phyloP scores from a whole-genome alignment of 1,140 invertebrate genomes.

The Aphelenchoides avenae region DNA sequence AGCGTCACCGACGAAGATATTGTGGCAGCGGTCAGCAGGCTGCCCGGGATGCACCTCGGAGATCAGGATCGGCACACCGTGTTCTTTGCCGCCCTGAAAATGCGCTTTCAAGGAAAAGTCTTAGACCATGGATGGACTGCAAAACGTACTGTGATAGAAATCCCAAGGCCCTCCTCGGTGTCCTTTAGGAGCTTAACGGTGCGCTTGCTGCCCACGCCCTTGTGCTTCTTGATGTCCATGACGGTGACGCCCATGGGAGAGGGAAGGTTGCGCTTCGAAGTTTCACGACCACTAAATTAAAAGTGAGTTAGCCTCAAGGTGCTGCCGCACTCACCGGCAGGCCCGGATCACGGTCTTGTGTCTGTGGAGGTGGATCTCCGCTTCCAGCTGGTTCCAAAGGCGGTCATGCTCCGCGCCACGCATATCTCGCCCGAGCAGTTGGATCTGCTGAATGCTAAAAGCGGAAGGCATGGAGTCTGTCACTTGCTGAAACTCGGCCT shows the following conservation, averaged over 20 bases:
- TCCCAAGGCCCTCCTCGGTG: conserved; percentile 72
- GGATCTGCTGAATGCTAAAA: conserved; percentile 75
- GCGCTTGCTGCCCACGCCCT: conserved; percentile 18
- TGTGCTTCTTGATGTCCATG: no score
- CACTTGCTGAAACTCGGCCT: conserved; percentile 18
- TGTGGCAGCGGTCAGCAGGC: conserved; percentile 69
- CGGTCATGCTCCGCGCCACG: conserved; percentile 72
- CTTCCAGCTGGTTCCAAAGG: conserved; percentile 77
- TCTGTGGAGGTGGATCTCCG: conserved; percentile 77
- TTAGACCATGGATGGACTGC: no score
- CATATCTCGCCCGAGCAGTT: conserved; percentile 70
- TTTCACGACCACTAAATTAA: conserved; percentile 9
- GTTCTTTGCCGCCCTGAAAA: conserved; percentile 73
- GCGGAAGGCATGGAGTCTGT: conserved; percentile 40
- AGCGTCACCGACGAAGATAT: conserved; percentile 76
- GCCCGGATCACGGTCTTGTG: conserved; percentile 66
- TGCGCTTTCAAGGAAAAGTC: conserved; percentile 9
- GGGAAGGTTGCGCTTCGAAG: background rate
- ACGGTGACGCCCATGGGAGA: background rate
- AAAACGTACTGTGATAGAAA: conserved; percentile 70
- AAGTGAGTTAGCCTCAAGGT: background rate
- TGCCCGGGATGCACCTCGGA: conserved; percentile 75
- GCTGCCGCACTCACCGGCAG: conserved; percentile 32
- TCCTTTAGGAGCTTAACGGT: conserved; percentile 61
- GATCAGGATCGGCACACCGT: conserved; percentile 79